Conservation (phyloP, 2,113 vertebrate genomes). For the Triplophysa siluroides region DNA sequence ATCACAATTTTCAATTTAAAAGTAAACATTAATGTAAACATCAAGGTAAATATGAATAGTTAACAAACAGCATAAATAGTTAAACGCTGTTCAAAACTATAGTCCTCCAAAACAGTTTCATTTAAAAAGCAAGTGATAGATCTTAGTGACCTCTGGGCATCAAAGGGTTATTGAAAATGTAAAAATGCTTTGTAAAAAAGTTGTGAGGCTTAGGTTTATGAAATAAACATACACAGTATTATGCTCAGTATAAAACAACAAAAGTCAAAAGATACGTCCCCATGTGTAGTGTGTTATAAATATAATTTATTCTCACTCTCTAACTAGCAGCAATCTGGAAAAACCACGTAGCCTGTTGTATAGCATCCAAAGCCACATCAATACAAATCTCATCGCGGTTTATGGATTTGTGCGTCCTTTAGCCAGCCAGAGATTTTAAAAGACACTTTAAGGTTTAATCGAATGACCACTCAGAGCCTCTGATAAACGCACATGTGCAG, state of each 20-base stretch:
- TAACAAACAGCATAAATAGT: no score
- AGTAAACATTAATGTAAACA: no score
- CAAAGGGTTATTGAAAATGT: not conserved
- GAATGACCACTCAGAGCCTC: constrained; percentile 48
- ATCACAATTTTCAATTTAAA: no score
- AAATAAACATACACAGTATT: no score
- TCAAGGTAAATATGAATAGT: no score
- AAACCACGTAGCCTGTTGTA: not conserved
- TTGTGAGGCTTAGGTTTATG: constrained; percentile 17
- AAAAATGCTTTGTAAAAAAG: not conserved
- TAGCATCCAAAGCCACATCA: constrained; percentile 41
- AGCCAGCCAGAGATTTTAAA: constrained; percentile 52
- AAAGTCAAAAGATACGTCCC: no score
- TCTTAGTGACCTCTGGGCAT: not conserved
- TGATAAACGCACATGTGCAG: constrained; percentile 52
- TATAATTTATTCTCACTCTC: not conserved
- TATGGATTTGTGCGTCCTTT: constrained; percentile 45
- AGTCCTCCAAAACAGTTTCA: no score
- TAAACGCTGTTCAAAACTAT: no score
- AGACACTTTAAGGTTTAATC: constrained; percentile 49
- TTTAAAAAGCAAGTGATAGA: not conserved
- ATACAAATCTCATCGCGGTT: constrained; percentile 62
- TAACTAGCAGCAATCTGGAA: not conserved
- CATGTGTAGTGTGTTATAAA: constrained; percentile 20
- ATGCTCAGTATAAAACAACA: no score